A percentile compares a stretch with the other conserved stretches of the same genome.
Conservation (phyloP, 2,797 vertebrate species). For the Scomberomorus guttatus region DNA sequence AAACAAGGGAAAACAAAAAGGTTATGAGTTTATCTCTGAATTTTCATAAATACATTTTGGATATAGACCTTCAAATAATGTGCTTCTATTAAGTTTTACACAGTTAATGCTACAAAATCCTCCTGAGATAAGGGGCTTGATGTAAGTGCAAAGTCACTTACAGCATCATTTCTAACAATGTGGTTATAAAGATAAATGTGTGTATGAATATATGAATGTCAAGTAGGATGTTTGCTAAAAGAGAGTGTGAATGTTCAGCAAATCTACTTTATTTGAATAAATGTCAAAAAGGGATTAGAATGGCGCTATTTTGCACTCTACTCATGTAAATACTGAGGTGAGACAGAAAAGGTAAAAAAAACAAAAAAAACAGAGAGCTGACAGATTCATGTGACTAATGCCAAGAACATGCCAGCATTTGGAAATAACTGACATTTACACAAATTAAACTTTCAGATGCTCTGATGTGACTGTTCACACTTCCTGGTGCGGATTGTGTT, state of each 20-base stretch:
- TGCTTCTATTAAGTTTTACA: neutral
- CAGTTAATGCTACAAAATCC: neutral
- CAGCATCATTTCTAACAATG: constrained; percentile 17
- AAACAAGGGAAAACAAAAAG: neutral
- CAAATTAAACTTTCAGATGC: too few relatives aligned
- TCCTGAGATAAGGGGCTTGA: neutral
- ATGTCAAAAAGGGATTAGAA: constrained; percentile 30
- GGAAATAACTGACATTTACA: too few relatives aligned
- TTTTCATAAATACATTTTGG: neutral
- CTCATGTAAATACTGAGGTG: constrained; percentile 20
- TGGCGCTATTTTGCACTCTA: neutral
- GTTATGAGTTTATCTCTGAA: neutral
- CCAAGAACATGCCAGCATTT: neutral
- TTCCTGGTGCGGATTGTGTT: neutral
- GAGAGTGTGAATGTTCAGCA: constrained; percentile 8
- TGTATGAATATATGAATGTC: constrained; percentile 34
- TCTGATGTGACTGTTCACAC: too few relatives aligned
- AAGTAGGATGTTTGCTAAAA: constrained; percentile 25
- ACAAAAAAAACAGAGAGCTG: neutral
- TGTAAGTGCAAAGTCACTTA: neutral
- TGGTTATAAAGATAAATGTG: constrained; percentile 23
- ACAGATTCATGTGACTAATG: constrained; percentile 6
- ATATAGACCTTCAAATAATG: neutral
- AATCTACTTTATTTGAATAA: constrained; percentile 25
- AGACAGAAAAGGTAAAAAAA: constrained; percentile 34